Conservation (phyloP, 2,113 vertebrate genomes). For the Stomatorhinus ivindoensis region DNA sequence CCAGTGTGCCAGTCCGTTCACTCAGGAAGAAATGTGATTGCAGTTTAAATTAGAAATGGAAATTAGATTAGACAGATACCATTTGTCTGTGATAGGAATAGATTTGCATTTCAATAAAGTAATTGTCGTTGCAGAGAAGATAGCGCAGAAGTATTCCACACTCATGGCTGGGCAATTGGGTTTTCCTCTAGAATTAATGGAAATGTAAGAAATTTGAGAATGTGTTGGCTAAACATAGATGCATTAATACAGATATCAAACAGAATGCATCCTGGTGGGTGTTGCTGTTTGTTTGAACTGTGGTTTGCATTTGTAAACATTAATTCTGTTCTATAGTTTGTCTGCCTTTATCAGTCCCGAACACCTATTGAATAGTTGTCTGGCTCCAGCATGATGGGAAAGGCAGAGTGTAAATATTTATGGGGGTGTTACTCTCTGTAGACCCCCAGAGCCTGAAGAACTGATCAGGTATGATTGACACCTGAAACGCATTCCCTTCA, state of each 20-base stretch:
- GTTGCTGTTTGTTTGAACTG: neutral
- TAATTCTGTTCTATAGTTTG: neutral
- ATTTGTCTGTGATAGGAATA: slow-evolving; percentile 9
- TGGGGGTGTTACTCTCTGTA: neutral
- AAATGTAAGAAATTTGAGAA: slow-evolving; percentile 1
- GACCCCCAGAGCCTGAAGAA: neutral
- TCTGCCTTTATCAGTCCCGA: neutral
- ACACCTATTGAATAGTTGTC: slow-evolving; percentile 10
- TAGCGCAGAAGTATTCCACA: neutral
- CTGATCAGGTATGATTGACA: slow-evolving; percentile 14
- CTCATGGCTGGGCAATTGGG: neutral
- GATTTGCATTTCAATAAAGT: slow-evolving; percentile 14
- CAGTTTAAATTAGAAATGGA: slow-evolving; percentile 15
- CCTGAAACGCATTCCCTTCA: neutral
- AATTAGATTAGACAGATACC: slow-evolving; percentile 13
- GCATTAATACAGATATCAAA: neutral
- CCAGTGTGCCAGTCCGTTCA: neutral
- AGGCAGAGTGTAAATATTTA: slow-evolving; percentile 10
- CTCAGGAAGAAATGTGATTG: neutral
- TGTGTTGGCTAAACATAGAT: neutral
- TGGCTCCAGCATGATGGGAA: neutral
- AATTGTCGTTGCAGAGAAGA: neutral
- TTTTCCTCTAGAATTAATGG: slow-evolving; percentile 1
- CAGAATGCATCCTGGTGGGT: neutral
- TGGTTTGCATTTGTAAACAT: neutral